These are phyloP conservation scores for Leiothrix lutea DNA, from an alignment of 2,113 vertebrate species.

Conservation along the genomic window DNA sequence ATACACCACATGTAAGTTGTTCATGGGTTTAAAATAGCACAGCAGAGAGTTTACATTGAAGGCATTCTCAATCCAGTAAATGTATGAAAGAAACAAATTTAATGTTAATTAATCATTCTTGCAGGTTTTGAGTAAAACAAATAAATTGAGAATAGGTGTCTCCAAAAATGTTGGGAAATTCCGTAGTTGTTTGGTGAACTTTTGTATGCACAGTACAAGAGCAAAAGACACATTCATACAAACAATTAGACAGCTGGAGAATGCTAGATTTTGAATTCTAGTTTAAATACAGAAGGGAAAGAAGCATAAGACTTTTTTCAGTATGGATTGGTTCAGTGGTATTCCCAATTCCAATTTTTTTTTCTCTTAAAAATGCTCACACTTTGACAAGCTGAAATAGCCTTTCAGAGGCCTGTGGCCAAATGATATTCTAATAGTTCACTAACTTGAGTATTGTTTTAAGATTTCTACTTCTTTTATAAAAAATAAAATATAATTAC, in stretches of 20 bases:
- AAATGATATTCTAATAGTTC: background rate
- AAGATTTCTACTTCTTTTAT: background rate
- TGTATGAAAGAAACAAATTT: background rate
- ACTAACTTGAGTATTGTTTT: background rate
- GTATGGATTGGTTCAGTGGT: background rate
- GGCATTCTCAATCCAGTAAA: background rate
- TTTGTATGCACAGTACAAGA: background rate
- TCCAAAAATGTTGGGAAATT: background rate
- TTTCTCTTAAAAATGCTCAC: background rate
- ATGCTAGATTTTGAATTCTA: background rate
- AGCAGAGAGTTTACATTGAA: background rate
- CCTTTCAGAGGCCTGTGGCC: background rate
- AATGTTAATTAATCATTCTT: background rate
- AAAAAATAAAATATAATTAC: background rate
- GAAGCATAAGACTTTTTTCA: background rate
- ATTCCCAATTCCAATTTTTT: background rate
- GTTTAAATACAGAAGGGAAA: slow-evolving; percentile 9
- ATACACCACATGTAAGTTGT: background rate
- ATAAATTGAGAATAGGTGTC: background rate
- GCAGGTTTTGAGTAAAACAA: background rate
- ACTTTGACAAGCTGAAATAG: background rate
- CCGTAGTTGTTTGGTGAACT: background rate
- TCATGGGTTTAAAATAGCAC: background rate
- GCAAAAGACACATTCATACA: background rate
- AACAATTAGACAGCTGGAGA: background rate